Base-by-base conservation (phyloP, 2,797 vertebrate genomes). In the Adelosebastes latens region DNA sequence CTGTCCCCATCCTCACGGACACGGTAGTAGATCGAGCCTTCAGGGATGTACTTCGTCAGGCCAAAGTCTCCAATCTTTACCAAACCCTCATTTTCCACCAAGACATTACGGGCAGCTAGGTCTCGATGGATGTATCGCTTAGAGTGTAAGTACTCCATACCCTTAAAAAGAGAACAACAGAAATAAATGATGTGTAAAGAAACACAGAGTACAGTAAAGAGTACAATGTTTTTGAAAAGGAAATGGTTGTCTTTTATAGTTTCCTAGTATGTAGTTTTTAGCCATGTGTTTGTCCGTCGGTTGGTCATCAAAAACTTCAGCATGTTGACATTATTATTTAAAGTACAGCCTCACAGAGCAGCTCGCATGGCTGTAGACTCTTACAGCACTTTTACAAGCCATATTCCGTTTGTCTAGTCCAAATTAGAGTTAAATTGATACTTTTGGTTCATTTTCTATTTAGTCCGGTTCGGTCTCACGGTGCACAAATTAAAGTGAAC, bases 1-100 rank as follows among this genome's bases (percentile, higher is more conserved):
- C 97, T 99, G 93, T 97, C 97, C 1, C 97, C 98, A 1, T 97
- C 96, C 87, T 98, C 97, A 2, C 95, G 92, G 4, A 98, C 97
- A 0, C 96, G 90, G 88, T 99, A 99, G 82, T 99, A 99, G 14
- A 96, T 94, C 1, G 95, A 94, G 5, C 97, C 97, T 80, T 98
- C 96, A 0, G 98, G 97, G 46, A 99, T 95, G 55, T 97, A 96
- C 85, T 98, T 99, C 24, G 97, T 97, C 46, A 99, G 83, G 12
- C 98, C 98, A 5, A 99, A 99, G 82, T 99, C 98, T 0, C 97
- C 98, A 0, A 99, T 98, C 88, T 99, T 99, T 66, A 99, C 97
- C 92, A 96, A 88, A 2, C 83, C 92, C 61, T 97, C 95, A 20
- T 96, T 97, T 90, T 98, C 97, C 85, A 99, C 95, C 2, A 99